These are phyloP conservation scores for Drosophila littoralis DNA, from an alignment of 1,140 invertebrate species.

Conservation along the genomic window DNA sequence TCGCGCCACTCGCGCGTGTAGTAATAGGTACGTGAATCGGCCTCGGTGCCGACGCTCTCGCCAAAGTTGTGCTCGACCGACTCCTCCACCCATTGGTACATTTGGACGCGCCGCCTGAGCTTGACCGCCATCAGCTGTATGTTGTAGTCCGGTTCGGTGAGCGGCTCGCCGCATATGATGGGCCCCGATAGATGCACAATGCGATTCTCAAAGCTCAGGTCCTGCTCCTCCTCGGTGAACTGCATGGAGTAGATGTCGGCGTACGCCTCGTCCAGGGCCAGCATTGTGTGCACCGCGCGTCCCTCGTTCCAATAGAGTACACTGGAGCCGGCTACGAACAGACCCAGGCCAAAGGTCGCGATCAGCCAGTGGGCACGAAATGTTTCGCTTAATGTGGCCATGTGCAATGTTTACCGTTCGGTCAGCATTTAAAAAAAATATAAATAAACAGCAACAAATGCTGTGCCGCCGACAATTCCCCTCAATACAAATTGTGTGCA, in stretches of 20 bases:
- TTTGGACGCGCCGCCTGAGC: constrained; percentile 91
- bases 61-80: constrained; percentile 84
- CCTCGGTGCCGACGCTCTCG: constrained; percentile 65
- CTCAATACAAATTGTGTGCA: background rate
- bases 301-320: constrained; percentile 92
- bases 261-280: constrained; percentile 90
- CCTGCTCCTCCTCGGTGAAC: constrained; percentile 85
- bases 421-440: constrained; percentile 11
- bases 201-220: constrained; percentile 89
- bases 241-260: constrained; percentile 86
- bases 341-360: constrained; percentile 86
- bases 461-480: constrained; percentile 4
- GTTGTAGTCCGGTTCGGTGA: constrained; percentile 92
- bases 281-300: constrained; percentile 88
- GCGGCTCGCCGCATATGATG: constrained; percentile 90
- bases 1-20: constrained; percentile 93
- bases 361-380: constrained; percentile 88
- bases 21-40: constrained; percentile 87
- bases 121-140: constrained; percentile 91
- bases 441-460: constrained; percentile 33
- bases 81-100: constrained; percentile 97
- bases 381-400: constrained; percentile 86
- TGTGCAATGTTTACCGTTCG: constrained; percentile 19
- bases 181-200: constrained; percentile 91
- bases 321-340: constrained; percentile 86